Base-by-base conservation (phyloP, 2,797 vertebrate genomes). In the Microcaecilia unicolor region DNA sequence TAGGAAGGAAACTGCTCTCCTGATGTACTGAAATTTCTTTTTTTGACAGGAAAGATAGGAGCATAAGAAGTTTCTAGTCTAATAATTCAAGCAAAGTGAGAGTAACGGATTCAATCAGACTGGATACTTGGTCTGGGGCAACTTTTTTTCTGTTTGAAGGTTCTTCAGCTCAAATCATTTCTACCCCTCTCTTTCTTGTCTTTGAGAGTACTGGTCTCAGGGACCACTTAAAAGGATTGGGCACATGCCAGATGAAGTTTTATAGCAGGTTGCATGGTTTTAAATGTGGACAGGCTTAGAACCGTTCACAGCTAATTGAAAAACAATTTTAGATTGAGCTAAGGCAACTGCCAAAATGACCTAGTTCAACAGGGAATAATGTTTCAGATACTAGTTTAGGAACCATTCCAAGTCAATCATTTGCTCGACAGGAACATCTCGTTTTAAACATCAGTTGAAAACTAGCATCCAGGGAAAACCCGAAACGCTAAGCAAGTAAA, bases 281-380 rank as follows among this genome's bases (percentile, higher is more conserved):
- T 23, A 25, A 14, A 30, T 37, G 35, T 14, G 27, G 18, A 34
- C 8, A 27, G 27, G 55, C 48, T 46, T 38, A 51, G 52, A 16
- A 37, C 40, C 52, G 55, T 46, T 36, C 44, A 25, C 11, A 16
- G 9, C 13, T 68, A 62, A 68, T 51, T 53, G 48, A 22, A 7
- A 34, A 52, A 56, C 16, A 34, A 24, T 19, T 15, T 14, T 27
- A 48, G 43, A 34, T 17, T 29, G 51, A 46, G 25, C 18, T 25
- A 55, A 41, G 2, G 17, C 25, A 37, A 45, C 33, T 34, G 36
- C 40, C 48, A 28, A 21, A 30, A 45, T 29, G 45, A 24, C 27
- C 7, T 0, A 12, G 36, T 47, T 39, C 44, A 41, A 25, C 22
- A 21, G 31, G 9, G 40, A 25, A 41, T 31, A 35, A 17, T 14